These are phyloP conservation scores for Pimephales promelas DNA, from an alignment of 2,113 vertebrate species.

Conservation along the genomic window DNA sequence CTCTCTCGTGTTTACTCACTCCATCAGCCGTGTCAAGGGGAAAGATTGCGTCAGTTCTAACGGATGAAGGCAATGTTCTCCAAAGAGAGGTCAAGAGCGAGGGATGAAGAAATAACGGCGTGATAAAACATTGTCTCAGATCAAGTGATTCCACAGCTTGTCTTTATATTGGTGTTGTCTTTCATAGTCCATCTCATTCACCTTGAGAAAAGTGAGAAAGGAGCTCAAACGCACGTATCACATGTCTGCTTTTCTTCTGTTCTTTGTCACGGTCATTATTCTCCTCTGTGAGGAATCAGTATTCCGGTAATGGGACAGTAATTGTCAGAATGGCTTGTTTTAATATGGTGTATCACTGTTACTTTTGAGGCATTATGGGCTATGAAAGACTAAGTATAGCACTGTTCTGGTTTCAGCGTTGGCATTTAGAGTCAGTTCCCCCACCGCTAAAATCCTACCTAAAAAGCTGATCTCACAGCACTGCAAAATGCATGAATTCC, in stretches of 20 bases:
- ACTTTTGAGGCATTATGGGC: background rate
- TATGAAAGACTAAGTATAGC: slow-evolving; percentile 23
- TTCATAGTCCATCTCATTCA: background rate
- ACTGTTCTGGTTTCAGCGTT: background rate
- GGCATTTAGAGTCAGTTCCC: background rate
- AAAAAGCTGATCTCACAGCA: slow-evolving; percentile 5
- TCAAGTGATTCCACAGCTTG: background rate
- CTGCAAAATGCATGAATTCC: background rate
- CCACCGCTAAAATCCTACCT: background rate
- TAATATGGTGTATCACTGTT: slow-evolving; percentile 25
- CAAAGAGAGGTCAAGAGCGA: background rate
- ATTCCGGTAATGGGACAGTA: slow-evolving; percentile 29
- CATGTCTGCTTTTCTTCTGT: background rate
- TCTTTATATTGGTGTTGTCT: slow-evolving; percentile 22
- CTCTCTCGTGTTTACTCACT: slow-evolving; percentile 40
- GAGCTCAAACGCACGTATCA: background rate
- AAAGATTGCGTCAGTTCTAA: background rate
- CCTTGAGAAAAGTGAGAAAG: background rate
- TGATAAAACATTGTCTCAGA: background rate
- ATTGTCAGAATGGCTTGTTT: slow-evolving; percentile 1
- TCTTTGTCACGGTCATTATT: slow-evolving; percentile 17
- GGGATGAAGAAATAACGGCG: slow-evolving; percentile 4
- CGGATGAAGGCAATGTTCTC: slow-evolving; percentile 35
- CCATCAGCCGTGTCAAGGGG: background rate
- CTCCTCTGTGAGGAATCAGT: slow-evolving; percentile 4